A percentile compares a stretch with the other conserved stretches of the same genome.
phyloP scores from a whole-genome alignment of 1,140 invertebrate species.

The Helicorthomorpha holstii region DNA sequence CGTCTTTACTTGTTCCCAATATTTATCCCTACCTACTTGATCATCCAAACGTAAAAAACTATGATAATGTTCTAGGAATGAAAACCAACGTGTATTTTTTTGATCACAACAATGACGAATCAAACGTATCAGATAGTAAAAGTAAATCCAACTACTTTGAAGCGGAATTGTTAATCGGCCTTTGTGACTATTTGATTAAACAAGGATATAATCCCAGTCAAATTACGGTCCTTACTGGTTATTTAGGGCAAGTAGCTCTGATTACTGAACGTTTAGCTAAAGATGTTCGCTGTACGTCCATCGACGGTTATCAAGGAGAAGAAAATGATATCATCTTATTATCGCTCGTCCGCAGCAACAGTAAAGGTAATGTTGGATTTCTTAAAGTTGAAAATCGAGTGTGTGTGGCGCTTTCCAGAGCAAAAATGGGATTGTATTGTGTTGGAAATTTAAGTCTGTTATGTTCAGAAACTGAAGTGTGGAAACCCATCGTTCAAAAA shows the following conservation, averaged over 20 bases:
- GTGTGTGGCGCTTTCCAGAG: conserved; percentile 66
- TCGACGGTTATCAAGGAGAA: conserved; percentile 74
- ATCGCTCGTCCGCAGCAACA: conserved; percentile 60
- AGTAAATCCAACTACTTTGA: background rate
- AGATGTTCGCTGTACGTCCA: conserved; percentile 26
- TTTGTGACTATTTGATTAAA: background rate
- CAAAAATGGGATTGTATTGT: conserved; percentile 47
- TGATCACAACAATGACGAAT: conserved; percentile 26
- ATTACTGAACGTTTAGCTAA: background rate
- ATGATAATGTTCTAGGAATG: conserved; percentile 32
- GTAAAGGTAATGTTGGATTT: conserved; percentile 53
- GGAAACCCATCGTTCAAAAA: conserved; percentile 23
- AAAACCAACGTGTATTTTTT: conserved; percentile 40
- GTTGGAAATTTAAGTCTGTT: conserved; percentile 49
- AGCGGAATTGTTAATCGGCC: background rate
- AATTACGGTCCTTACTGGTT: background rate
- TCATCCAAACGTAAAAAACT: conserved; percentile 32
- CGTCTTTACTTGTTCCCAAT: conserved; percentile 37
- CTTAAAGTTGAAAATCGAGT: conserved; percentile 53
- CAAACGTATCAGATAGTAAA: background rate
- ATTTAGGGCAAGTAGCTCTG: background rate
- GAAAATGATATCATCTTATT: conserved; percentile 68
- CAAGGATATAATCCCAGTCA: background rate
- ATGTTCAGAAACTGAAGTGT: conserved; percentile 21
- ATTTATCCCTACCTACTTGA: conserved; percentile 40